Base-by-base conservation (phyloP, 2,888 invertebrate species). In the Zygothrica quintamaculata region DNA sequence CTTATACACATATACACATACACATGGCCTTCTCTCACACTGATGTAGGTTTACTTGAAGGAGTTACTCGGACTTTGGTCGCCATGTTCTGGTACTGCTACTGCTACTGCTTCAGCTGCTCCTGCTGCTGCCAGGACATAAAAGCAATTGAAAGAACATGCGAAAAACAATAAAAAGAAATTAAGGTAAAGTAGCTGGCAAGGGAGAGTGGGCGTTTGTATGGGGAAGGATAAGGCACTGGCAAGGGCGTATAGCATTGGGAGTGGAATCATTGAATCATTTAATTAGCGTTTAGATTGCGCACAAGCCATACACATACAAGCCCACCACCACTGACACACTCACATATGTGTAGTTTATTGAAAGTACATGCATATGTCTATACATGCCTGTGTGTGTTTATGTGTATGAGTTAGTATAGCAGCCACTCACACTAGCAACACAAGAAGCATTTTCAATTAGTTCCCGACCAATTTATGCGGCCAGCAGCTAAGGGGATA, bases 211-310 rank as follows among this genome's bases (percentile, higher is more conserved):
- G 26, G 48, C 46, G 39, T 39, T 16, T 16, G 18, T 18, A 7
- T 36, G 36, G 22, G 8, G 22, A 9, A 16, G 11, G 8, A 25
- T 1, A 22, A 7, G 11, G 43, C 11, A 47, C 11, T 31, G 48
- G 53, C 37, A 34, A 47, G 42, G 34, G 39, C 13, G 52, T 31
- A 16, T 8, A 51, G 48, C 37, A 55, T 13, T 61, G 68, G 52
- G 33, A 52, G 58, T 51, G 67, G 77, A 90, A 77, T 88, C 89
- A 90, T 88, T 89, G 90, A 90, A 90, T 88, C 89, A 89, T 90
- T 90, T 90, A 90, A 90, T 90, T 90, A 90, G 89, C 82, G 87
- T 87, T 89, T 87, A 89, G 84, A 84, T 89, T 84, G 79, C 65
- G 57, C 67, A 80, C 64, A 73, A 52, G 48, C 31, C 64, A 57